These are phyloP conservation scores for Bombus fervidus DNA, from an alignment of 1,140 invertebrate species.

Conservation along the genomic window DNA sequence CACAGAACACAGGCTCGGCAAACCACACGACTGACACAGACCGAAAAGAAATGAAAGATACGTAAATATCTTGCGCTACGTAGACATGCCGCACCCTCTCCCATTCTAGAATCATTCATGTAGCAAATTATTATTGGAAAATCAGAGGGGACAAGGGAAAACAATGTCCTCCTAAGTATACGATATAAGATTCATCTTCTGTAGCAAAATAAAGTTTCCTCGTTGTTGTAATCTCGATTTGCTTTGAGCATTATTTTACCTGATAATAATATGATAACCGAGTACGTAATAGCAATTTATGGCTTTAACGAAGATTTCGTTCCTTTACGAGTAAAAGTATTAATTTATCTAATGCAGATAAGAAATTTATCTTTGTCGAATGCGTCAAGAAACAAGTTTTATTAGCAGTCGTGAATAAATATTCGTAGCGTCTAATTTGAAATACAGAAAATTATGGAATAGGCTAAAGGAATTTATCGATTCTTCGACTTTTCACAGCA, in stretches of 20 bases:
- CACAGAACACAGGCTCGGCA: conserved; percentile 64
- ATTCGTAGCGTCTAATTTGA: background rate
- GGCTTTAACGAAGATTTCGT: background rate
- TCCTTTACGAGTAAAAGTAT: background rate
- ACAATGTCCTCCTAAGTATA: background rate
- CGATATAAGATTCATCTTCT: background rate
- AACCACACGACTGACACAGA: conserved; percentile 62
- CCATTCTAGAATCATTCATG: background rate
- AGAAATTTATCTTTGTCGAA: background rate
- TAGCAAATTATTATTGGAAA: background rate
- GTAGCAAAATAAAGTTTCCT: conserved; percentile 17
- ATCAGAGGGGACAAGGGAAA: too few species aligned
- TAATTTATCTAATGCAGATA: background rate
- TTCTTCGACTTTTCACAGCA: background rate
- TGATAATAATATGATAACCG: background rate
- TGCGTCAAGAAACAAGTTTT: background rate
- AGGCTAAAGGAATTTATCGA: background rate
- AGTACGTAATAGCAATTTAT: too few species aligned
- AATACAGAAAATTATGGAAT: background rate
- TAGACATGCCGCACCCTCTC: conserved; percentile 64
- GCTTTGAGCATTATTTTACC: background rate
- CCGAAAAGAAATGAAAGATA: conserved; percentile 49
- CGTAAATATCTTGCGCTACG: conserved; percentile 31
- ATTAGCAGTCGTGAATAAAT: background rate
- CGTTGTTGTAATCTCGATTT: background rate